Percentiles rank a stretch among this genome's conserved stretches.
These are phyloP conservation scores for Abramis brama DNA, from an alignment of 2,113 vertebrate species.

Conservation along the genomic window DNA sequence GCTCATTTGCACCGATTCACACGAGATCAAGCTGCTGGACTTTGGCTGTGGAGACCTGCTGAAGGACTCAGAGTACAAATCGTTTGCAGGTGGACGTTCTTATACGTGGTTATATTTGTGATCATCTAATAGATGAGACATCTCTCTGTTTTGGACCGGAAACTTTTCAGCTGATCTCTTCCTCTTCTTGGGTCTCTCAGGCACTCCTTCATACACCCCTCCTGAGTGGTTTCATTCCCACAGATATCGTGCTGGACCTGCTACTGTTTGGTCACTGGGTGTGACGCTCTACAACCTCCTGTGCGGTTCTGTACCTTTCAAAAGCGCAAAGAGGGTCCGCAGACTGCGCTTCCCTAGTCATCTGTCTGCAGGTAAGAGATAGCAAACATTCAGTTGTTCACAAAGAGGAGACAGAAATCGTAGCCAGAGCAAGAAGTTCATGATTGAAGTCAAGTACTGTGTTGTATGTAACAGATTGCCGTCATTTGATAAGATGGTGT, in stretches of 20 bases:
- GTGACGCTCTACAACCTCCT: slow-evolving; percentile 72
- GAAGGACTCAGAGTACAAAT: slow-evolving; percentile 55
- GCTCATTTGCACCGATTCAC: slow-evolving; percentile 67
- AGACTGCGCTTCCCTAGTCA: slow-evolving; percentile 55
- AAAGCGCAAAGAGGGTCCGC: slow-evolving; percentile 64
- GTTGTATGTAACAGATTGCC: slow-evolving; percentile 54
- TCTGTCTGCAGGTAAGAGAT: slow-evolving; percentile 46
- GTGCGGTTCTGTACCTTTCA: slow-evolving; percentile 77
- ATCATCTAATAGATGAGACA: background rate
- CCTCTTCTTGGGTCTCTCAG: slow-evolving; percentile 45
- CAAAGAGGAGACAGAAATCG: background rate
- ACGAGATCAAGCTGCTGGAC: slow-evolving; percentile 66
- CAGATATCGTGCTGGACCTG: slow-evolving; percentile 49
- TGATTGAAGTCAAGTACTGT: background rate
- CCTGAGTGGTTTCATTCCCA: slow-evolving; percentile 65
- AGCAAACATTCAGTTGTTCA: background rate
- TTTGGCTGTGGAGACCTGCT: slow-evolving; percentile 68
- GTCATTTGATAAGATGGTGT: slow-evolving; percentile 56
- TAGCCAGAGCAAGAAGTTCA: background rate
- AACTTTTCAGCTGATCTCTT: background rate
- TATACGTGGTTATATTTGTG: background rate
- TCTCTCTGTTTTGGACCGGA: background rate
- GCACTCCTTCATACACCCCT: slow-evolving; percentile 63
- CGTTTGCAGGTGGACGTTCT: slow-evolving; percentile 62
- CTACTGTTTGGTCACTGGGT: slow-evolving; percentile 65